Percentiles rank a stretch among this genome's conserved stretches.
Conservation (phyloP, 1,140 invertebrate species). For the Drosophila tropicalis region DNA sequence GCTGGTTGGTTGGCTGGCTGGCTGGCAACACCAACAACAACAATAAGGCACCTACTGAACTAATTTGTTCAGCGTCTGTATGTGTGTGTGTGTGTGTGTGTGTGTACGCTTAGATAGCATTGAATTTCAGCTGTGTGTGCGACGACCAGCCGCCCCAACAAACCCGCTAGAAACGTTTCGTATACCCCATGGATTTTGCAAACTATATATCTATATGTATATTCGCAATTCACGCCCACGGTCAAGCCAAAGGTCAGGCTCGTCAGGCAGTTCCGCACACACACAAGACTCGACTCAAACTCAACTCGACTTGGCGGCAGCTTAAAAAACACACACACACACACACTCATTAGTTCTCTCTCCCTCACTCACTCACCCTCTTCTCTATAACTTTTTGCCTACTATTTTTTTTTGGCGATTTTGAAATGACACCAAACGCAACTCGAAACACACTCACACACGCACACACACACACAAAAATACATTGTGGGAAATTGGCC, state of each 20-base stretch:
- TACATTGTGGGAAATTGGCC: too few species aligned
- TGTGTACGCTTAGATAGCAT: slow-evolving; percentile 68
- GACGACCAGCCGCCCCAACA: slow-evolving; percentile 21
- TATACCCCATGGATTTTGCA: slow-evolving; percentile 48
- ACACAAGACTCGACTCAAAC: neutral
- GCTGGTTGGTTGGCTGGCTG: slow-evolving; percentile 13
- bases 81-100: slow-evolving; percentile 29
- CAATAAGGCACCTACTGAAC: slow-evolving; percentile 66
- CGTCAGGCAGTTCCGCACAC: slow-evolving; percentile 11
- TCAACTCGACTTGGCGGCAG: neutral
- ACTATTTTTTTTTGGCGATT: neutral
- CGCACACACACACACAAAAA: neutral
- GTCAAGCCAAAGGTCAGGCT: slow-evolving; percentile 73
- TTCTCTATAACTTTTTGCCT: neutral
- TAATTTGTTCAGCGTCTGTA: slow-evolving; percentile 61
- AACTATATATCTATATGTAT: slow-evolving; percentile 3
- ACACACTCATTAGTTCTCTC: neutral
- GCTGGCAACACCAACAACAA: slow-evolving; percentile 32
- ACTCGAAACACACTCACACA: neutral
- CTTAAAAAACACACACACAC: neutral
- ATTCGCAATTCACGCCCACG: slow-evolving; percentile 73
- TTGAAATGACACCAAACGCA: slow-evolving; percentile 3
- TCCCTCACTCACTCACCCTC: neutral
- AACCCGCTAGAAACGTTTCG: slow-evolving; percentile 65
- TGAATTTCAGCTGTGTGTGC: slow-evolving; percentile 65